Percentiles rank a stretch among this genome's conserved stretches.
Evolutionary conservation across 1,140 invertebrate genomes (phyloP).

Genomic region (Nasonia vitripennis): DNA sequence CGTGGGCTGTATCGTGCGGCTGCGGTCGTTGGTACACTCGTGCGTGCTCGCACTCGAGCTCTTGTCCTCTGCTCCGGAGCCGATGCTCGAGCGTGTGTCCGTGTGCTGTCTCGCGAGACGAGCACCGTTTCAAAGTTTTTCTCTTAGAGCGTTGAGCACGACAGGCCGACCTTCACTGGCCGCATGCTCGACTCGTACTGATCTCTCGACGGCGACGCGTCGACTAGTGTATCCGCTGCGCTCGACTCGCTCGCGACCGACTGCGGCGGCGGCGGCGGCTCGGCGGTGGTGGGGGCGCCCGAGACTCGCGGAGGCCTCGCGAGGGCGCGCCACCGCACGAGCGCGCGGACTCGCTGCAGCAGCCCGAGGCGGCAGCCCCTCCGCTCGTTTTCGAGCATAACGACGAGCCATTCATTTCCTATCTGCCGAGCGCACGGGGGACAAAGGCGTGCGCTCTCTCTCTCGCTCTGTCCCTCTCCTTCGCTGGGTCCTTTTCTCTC

Average conservation of each 20-base stretch:
- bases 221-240: constrained; percentile 51
- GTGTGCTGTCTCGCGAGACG: neutral
- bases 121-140: constrained; percentile 10
- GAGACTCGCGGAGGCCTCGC: constrained; percentile 2
- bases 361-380: neutral
- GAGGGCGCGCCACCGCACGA: constrained; percentile 59
- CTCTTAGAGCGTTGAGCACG: neutral
- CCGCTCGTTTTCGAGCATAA: neutral
- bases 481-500: neutral
- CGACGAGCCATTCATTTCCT: constrained; percentile 26
- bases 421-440: constrained; percentile 5
- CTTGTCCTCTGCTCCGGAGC: neutral
- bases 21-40: neutral
- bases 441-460: constrained; percentile 6
- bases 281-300: constrained; percentile 28
- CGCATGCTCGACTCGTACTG: constrained; percentile 67
- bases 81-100: neutral
- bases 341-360: neutral
- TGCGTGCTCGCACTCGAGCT: neutral
- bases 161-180: constrained; percentile 50
- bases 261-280: constrained; percentile 29
- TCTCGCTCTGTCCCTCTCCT: neutral
- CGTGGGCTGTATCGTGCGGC: too few relatives aligned
- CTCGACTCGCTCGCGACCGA: constrained; percentile 41
- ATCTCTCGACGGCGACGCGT: constrained; percentile 55